These are phyloP conservation scores for Enteromius anoplus DNA, from an alignment of 2,797 vertebrate genomes.

Conservation along the genomic window DNA sequence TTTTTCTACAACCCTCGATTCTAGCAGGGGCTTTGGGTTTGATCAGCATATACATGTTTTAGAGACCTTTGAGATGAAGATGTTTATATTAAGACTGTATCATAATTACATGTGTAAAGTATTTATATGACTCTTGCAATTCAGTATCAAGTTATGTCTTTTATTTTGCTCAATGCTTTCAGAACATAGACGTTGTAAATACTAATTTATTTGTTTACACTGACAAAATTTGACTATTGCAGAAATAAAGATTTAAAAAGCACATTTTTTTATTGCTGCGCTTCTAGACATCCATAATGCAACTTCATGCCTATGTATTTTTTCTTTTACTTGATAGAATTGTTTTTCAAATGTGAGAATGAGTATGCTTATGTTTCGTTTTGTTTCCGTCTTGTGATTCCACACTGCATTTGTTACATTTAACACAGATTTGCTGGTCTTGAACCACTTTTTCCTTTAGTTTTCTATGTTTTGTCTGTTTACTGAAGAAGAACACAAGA, in stretches of 20 bases:
- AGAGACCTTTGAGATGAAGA: constrained; percentile 73
- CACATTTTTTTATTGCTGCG: constrained; percentile 69
- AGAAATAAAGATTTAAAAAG: constrained; percentile 62
- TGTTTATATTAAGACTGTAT: constrained; percentile 98
- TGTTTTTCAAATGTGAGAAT: constrained; percentile 51
- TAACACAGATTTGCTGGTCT: constrained; percentile 9
- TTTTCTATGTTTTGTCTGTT: constrained; percentile 4
- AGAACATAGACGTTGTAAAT: constrained; percentile 92
- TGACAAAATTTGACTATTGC: constrained; percentile 79
- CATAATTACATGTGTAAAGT: constrained; percentile 95
- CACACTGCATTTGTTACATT: constrained; percentile 23
- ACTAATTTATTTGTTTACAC: constrained; percentile 98
- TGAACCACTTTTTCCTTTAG: neutral
- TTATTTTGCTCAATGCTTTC: constrained; percentile 64
- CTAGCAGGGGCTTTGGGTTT: constrained; percentile 53
- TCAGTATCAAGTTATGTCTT: constrained; percentile 61
- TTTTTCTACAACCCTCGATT: constrained; percentile 64
- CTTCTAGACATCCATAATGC: constrained; percentile 67
- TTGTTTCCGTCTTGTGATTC: neutral
- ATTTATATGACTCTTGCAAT: constrained; percentile 85
- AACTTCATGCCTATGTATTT: constrained; percentile 49
- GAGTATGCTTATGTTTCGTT: neutral
- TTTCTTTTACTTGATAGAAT: constrained; percentile 62
- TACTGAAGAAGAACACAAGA: neutral
- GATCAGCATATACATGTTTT: constrained; percentile 41